Evolutionary conservation across 2,888 invertebrate genomes (phyloP).

Genomic region (Eudemis profundana): DNA sequence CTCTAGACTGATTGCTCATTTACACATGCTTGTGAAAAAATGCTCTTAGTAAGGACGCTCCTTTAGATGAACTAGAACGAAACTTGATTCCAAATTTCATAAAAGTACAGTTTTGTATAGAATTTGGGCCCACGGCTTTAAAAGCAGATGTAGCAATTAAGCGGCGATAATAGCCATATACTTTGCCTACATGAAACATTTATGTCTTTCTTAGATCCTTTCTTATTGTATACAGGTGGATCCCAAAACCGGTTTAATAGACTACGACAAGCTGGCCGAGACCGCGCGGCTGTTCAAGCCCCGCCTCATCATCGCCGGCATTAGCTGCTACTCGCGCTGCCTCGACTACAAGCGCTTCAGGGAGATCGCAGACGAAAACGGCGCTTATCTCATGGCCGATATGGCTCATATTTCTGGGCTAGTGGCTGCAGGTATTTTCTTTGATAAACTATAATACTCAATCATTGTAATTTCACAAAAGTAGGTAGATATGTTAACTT

Average conservation of each 20-base stretch:
- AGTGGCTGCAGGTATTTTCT: slow-evolving; percentile 90
- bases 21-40: too few species aligned
- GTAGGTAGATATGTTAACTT: too few species aligned
- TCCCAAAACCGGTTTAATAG: slow-evolving; percentile 93
- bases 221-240: slow-evolving; percentile 80
- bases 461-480: not conserved
- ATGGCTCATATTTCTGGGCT: slow-evolving; percentile 98
- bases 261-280: slow-evolving; percentile 94
- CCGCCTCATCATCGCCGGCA: slow-evolving; percentile 96
- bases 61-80: too few species aligned
- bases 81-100: not conserved
- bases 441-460: not conserved
- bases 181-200: too few species aligned
- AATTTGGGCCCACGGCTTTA: too few species aligned
- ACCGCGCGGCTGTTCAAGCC: slow-evolving; percentile 96
- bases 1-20: too few species aligned
- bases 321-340: slow-evolving; percentile 96
- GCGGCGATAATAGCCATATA: too few species aligned
- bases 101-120: slow-evolving; percentile 39
- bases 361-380: slow-evolving; percentile 92
- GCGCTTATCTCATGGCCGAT: slow-evolving; percentile 95
- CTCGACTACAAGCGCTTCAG: slow-evolving; percentile 96
- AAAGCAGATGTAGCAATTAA: too few species aligned
- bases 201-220: not conserved
- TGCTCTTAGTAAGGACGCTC: too few species aligned